Evolutionary conservation across 2,797 vertebrate genomes (phyloP).

Genomic region (Cuculus canorus): DNA sequence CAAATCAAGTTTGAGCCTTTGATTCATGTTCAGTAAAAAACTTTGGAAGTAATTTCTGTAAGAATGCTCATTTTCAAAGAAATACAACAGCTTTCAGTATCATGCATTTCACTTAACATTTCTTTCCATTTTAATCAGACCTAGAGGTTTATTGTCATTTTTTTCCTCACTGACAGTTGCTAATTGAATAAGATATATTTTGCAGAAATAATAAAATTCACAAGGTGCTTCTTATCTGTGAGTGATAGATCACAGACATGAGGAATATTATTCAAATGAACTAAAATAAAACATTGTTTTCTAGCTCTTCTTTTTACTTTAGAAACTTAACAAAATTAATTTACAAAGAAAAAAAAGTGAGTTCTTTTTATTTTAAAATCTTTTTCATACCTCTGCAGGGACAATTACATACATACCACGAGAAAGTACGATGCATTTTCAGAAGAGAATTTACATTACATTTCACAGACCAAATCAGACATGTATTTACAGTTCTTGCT

Average conservation of each 20-base stretch:
- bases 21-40: not conserved
- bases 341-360: not conserved
- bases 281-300: slow-evolving; percentile 10
- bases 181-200: slow-evolving; percentile 50
- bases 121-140: slow-evolving; percentile 25
- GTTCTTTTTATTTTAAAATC: not conserved
- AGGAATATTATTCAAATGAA: slow-evolving; percentile 42
- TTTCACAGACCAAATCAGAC: slow-evolving; percentile 29
- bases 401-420: not conserved
- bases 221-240: slow-evolving; percentile 34
- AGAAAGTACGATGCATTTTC: not conserved
- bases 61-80: slow-evolving; percentile 33
- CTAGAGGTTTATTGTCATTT: slow-evolving; percentile 42
- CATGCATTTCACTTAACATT: not conserved
- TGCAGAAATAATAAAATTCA: slow-evolving; percentile 39
- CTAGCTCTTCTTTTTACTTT: slow-evolving; percentile 5
- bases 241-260: slow-evolving; percentile 42
- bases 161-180: slow-evolving; percentile 17
- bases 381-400: not conserved
- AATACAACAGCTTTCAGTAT: slow-evolving; percentile 22
- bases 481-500: slow-evolving; percentile 47
- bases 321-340: not conserved
- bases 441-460: not conserved
- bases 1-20: slow-evolving; percentile 24
- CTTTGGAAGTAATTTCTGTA: slow-evolving; percentile 22